Evolutionary conservation across 2,797 vertebrate genomes (phyloP).

Genomic region (Pagetopsis macropterus): DNA sequence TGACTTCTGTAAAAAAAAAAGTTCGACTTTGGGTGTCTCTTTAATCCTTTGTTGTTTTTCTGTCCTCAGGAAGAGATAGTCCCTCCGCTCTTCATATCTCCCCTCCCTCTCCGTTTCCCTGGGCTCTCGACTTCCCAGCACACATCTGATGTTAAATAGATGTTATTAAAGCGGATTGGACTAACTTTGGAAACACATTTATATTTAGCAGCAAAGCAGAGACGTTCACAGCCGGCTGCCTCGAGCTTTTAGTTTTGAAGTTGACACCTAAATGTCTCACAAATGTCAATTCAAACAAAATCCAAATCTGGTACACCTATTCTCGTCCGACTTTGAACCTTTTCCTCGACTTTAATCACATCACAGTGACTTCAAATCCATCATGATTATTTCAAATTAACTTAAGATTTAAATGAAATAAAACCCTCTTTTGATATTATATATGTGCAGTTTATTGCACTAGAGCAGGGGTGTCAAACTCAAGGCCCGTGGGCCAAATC

Average conservation of each 20-base stretch:
- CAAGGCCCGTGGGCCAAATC: too few species aligned
- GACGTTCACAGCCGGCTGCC: background rate
- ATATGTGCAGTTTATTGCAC: too few species aligned
- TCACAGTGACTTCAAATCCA: background rate
- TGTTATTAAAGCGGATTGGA: conserved; percentile 1
- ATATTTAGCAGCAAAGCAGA: conserved; percentile 29
- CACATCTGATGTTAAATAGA: conserved; percentile 46
- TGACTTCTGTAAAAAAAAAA: conserved; percentile 78
- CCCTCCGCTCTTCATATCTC: conserved; percentile 16
- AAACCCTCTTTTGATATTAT: background rate
- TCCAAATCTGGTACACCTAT: background rate
- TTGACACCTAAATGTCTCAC: conserved; percentile 26
- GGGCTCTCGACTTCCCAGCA: conserved; percentile 15
- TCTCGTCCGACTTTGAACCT: background rate
- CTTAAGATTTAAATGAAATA: background rate
- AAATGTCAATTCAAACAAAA: conserved; percentile 14
- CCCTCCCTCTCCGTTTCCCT: conserved; percentile 18
- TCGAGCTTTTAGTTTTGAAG: conserved; percentile 5
- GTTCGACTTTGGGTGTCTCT: conserved; percentile 42
- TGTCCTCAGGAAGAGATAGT: conserved; percentile 30
- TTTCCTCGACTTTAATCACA: background rate
- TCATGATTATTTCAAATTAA: background rate
- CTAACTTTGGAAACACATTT: conserved; percentile 31
- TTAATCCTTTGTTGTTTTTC: conserved; percentile 28
- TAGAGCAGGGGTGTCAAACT: too few species aligned